These are phyloP conservation scores for Turnix velox DNA, from an alignment of 2,113 vertebrate genomes.

Conservation along the genomic window DNA sequence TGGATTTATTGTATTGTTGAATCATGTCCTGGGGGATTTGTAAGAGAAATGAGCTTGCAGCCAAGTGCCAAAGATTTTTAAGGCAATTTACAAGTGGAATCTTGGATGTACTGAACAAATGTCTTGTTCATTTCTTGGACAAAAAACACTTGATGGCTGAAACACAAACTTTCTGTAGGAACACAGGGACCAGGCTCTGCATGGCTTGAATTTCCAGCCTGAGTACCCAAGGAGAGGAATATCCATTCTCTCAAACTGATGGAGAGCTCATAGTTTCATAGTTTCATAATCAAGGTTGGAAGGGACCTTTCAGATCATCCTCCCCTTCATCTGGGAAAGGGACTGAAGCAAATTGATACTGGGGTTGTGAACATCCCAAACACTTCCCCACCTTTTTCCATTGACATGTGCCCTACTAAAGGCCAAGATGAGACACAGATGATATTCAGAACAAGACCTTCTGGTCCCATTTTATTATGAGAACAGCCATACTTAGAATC, in stretches of 20 bases:
- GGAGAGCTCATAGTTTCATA: no score
- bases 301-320: no score
- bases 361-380: background rate
- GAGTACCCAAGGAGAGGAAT: background rate
- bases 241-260: background rate
- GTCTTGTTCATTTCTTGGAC: background rate
- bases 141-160: background rate
- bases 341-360: background rate
- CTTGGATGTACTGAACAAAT: background rate
- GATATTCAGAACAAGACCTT: background rate
- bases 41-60: conserved; percentile 8
- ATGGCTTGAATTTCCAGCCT: background rate
- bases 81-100: background rate
- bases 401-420: background rate
- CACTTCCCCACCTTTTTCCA: background rate
- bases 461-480: background rate
- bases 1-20: conserved; percentile 46
- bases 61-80: background rate
- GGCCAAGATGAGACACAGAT: background rate
- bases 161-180: background rate
- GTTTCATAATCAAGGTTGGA: no score
- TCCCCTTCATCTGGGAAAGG: background rate
- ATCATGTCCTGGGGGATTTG: conserved; percentile 33
- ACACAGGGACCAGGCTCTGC: background rate
- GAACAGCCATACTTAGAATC: no score